Conservation (phyloP, 2,113 vertebrate species). For the Saccopteryx bilineata region DNA sequence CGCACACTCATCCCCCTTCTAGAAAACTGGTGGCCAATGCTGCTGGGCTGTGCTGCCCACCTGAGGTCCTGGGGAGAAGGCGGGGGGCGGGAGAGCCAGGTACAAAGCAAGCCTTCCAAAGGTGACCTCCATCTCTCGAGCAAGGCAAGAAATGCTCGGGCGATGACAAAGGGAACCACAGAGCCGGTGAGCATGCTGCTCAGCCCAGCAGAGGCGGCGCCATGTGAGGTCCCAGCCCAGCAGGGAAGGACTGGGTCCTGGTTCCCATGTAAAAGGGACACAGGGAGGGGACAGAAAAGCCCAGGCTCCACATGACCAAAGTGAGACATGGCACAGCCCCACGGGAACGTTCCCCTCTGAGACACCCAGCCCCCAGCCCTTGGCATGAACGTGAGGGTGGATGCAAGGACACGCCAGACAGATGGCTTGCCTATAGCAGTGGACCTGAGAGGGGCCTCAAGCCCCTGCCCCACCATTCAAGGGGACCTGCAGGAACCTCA, state of each 20-base stretch:
- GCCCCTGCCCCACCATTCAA: neutral
- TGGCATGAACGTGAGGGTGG: rapidly evolving
- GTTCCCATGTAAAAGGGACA: too few species aligned
- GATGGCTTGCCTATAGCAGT: neutral
- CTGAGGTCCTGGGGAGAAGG: neutral
- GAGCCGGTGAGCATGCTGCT: rapidly evolving
- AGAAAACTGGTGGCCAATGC: neutral
- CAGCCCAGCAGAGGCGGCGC: neutral
- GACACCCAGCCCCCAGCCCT: neutral
- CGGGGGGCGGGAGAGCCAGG: neutral
- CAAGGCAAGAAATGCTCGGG: neutral
- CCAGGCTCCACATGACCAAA: neutral
- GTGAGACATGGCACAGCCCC: neutral
- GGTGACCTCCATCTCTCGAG: neutral
- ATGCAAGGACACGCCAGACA: neutral
- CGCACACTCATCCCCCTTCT: neutral
- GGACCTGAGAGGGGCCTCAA: neutral
- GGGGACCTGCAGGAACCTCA: neutral
- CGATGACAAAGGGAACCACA: neutral
- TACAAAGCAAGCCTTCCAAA: neutral
- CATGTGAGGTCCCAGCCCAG: too few species aligned
- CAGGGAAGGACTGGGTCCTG: neutral
- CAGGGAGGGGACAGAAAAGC: neutral
- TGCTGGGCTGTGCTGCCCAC: neutral
- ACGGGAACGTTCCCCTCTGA: rapidly evolving